These are phyloP conservation scores for Macrocentrus cingulum DNA, from an alignment of 1,140 invertebrate species.

Conservation along the genomic window DNA sequence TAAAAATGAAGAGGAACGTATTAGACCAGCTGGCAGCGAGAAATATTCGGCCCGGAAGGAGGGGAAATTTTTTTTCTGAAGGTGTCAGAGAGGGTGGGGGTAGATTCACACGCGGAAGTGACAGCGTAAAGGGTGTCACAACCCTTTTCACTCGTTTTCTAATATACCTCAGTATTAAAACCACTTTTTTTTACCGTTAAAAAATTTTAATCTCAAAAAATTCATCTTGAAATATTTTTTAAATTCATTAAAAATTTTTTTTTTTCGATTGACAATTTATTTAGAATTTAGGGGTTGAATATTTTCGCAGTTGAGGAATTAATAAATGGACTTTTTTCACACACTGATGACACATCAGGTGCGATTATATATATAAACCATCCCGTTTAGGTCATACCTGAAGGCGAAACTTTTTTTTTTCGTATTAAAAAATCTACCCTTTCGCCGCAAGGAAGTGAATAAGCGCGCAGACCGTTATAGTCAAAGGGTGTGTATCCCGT, in stretches of 20 bases:
- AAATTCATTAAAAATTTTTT: background rate
- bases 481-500: background rate
- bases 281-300: too few relatives aligned
- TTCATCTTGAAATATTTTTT: background rate
- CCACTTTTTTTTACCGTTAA: background rate
- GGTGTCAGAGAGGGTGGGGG: slow-evolving; percentile 28
- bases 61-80: background rate
- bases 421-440: too few relatives aligned
- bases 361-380: too few relatives aligned
- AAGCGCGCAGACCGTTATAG: background rate
- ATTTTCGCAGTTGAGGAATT: too few relatives aligned
- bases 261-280: too few relatives aligned
- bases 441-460: slow-evolving; percentile 5
- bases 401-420: too few relatives aligned
- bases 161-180: background rate
- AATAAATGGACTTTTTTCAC: too few relatives aligned
- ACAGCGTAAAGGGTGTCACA: slow-evolving; percentile 21
- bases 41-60: background rate
- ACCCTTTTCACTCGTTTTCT: background rate
- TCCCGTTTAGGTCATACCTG: background rate
- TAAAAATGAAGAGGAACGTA: too few relatives aligned
- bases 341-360: too few relatives aligned
- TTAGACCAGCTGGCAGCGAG: background rate
- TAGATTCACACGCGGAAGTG: slow-evolving; percentile 34
- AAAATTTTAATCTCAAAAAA: background rate